Percentiles rank a stretch among this genome's conserved stretches.
These are phyloP conservation scores for Tinamus guttatus DNA, from an alignment of 2,113 vertebrate species.

Conservation along the genomic window DNA sequence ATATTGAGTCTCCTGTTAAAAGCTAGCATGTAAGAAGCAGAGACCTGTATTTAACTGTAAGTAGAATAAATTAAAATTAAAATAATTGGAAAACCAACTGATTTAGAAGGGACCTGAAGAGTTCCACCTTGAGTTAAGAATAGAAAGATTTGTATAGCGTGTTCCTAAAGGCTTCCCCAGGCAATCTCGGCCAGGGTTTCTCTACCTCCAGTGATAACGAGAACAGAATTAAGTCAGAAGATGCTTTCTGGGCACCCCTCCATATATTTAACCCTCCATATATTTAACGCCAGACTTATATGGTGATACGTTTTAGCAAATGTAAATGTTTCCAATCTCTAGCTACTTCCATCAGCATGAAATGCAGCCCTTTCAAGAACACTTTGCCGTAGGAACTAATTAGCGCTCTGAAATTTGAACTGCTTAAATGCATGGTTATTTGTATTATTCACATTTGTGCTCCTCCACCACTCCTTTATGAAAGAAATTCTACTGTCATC, in stretches of 20 bases:
- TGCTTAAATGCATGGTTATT: slow-evolving; percentile 47
- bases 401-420: slow-evolving; percentile 50
- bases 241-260: not conserved
- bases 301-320: not conserved
- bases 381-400: slow-evolving; percentile 37
- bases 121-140: not conserved
- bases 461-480: slow-evolving; percentile 22
- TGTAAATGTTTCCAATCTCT: slow-evolving; percentile 29
- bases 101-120: not conserved
- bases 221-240: not conserved
- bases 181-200: not conserved
- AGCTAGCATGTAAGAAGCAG: not conserved
- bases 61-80: not conserved
- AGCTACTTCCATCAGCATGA: slow-evolving; percentile 15
- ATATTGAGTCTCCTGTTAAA: not conserved
- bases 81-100: not conserved
- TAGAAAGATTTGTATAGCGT: not conserved
- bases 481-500: slow-evolving; percentile 33
- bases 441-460: slow-evolving; percentile 50
- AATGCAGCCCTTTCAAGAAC: slow-evolving; percentile 37
- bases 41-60: not conserved
- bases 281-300: not conserved
- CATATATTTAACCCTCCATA: not conserved
- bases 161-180: not conserved
- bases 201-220: not conserved